phyloP scores from a whole-genome alignment of 2,113 vertebrate species.

The Sitta europaea region DNA sequence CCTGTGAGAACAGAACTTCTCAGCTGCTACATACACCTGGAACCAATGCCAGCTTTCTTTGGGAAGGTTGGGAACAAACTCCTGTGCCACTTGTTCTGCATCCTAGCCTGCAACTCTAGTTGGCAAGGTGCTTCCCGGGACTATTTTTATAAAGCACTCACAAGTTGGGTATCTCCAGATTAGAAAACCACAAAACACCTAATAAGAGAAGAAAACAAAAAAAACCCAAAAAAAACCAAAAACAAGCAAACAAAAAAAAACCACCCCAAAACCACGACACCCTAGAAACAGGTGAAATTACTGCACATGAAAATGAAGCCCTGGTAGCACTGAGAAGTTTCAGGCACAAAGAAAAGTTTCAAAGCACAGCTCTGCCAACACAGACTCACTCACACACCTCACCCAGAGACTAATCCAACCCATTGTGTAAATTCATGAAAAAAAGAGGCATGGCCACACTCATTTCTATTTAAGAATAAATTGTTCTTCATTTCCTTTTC shows the following conservation, averaged over 20 bases:
- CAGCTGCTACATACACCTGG: neutral
- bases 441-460: neutral
- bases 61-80: neutral
- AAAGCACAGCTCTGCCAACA: neutral
- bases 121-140: neutral
- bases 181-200: neutral
- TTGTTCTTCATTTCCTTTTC: neutral
- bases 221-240: neutral
- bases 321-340: neutral
- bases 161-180: neutral
- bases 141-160: neutral
- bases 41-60: neutral
- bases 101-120: neutral
- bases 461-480: conserved; percentile 3
- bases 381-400: neutral
- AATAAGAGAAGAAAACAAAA: too few species aligned
- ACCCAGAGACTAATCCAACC: neutral
- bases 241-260: accelerated
- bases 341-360: neutral
- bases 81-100: neutral
- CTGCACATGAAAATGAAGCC: neutral
- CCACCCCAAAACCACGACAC: neutral
- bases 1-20: neutral
- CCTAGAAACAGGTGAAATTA: neutral
- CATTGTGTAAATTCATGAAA: neutral